phyloP scores from a whole-genome alignment of 2,797 vertebrate species.

The Molothrus aeneus region DNA sequence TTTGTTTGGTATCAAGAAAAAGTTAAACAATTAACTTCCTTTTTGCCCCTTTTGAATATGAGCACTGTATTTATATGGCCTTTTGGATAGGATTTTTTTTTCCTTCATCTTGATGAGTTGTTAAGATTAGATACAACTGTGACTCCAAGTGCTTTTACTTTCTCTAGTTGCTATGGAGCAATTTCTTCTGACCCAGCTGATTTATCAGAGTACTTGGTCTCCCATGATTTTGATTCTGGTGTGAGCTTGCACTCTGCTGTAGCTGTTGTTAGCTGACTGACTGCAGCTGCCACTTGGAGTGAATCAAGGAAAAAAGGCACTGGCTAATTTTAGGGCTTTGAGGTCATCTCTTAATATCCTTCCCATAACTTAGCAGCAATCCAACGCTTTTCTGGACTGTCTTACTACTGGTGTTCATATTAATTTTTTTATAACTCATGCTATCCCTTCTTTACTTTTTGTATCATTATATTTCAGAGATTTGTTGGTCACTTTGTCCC shows the following conservation, averaged over 20 bases:
- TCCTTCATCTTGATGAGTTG: not conserved
- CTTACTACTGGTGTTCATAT: not conserved
- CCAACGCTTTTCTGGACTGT: not conserved
- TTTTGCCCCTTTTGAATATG: not conserved
- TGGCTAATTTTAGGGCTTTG: not conserved
- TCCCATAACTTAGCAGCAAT: not conserved
- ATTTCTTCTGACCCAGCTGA: not conserved
- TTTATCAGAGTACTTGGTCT: not conserved
- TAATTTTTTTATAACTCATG: not conserved
- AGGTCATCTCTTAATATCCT: not conserved
- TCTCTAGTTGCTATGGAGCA: not conserved
- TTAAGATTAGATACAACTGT: not conserved
- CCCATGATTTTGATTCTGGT: not conserved
- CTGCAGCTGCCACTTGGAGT: not conserved
- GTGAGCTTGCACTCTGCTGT: not conserved
- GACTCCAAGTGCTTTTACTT: not conserved
- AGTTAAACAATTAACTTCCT: rapidly evolving
- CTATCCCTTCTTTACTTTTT: not conserved
- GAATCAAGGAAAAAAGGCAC: not conserved
- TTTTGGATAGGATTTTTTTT: not conserved
- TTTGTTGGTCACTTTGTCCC: not conserved
- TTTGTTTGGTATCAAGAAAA: not conserved
- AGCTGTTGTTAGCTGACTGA: not conserved
- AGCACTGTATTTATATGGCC: not conserved
- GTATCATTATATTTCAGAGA: not conserved